A percentile compares a stretch with the other conserved stretches of the same genome.
Evolutionary conservation across 2,888 invertebrate genomes (phyloP).

Genomic region (Sarcophaga carnaria): DNA sequence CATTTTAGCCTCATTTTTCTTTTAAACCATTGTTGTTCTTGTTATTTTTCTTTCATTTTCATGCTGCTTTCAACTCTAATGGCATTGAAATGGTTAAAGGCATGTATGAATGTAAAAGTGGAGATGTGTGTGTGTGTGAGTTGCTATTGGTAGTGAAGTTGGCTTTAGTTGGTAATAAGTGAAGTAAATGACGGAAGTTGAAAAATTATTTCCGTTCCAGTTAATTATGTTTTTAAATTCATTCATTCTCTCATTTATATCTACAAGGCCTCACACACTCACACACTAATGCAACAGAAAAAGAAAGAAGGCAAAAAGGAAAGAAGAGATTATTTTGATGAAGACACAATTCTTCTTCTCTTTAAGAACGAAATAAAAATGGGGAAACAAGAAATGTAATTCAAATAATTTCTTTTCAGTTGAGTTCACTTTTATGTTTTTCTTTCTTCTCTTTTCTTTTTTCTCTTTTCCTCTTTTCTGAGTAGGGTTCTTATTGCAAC

Average conservation of each 20-base stretch:
- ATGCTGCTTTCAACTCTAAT: conserved; percentile 1
- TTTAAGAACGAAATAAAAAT: conserved; percentile 3
- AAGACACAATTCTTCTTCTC: conserved; percentile 5
- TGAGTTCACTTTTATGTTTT: background rate
- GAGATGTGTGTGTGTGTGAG: background rate
- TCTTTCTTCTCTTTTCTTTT: background rate
- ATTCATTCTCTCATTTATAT: conserved; percentile 40
- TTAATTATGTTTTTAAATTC: conserved; percentile 65
- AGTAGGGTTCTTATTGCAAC: background rate
- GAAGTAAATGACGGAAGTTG: conserved; percentile 61
- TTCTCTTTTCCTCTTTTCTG: background rate
- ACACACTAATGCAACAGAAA: background rate
- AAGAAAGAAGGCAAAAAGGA: conserved; percentile 20
- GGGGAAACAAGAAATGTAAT: conserved; percentile 16
- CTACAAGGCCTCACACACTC: background rate
- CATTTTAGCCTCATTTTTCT: conserved; percentile 47
- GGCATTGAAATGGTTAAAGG: conserved; percentile 44
- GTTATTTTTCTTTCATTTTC: background rate
- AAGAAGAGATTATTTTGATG: background rate
- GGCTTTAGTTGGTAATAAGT: conserved; percentile 17
- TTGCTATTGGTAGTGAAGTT: background rate
- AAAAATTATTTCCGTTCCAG: conserved; percentile 67
- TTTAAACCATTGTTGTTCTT: background rate
- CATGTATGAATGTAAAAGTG: background rate
- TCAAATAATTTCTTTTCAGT: conserved; percentile 19